These are phyloP conservation scores for Peribatodes rhomboidaria DNA, from an alignment of 2,888 invertebrate genomes.

Conservation along the genomic window DNA sequence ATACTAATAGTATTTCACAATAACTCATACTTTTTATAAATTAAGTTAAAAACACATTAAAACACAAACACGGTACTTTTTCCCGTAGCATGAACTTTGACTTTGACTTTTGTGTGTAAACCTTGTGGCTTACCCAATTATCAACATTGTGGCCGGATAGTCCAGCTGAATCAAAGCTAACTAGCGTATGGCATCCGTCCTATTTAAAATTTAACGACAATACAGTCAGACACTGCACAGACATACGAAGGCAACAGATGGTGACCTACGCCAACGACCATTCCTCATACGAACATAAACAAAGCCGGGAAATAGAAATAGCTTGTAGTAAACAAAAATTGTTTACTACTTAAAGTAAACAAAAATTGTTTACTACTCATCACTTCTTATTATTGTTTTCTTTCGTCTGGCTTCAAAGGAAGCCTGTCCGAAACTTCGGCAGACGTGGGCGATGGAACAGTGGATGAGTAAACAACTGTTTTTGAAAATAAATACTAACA, in stretches of 20 bases:
- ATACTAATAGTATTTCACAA: no score
- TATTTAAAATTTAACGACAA: slow-evolving; percentile 46
- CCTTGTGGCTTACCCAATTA: no score
- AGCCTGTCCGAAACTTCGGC: slow-evolving; percentile 23
- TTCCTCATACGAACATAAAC: slow-evolving; percentile 39
- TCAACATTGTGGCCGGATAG: slow-evolving; percentile 11
- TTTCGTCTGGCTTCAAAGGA: slow-evolving; percentile 40
- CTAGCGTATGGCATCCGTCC: slow-evolving; percentile 16
- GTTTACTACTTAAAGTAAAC: slow-evolving; percentile 68
- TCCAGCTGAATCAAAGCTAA: not conserved
- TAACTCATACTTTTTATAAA: no score
- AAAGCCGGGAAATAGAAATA: slow-evolving; percentile 51
- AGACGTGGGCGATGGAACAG: slow-evolving; percentile 19
- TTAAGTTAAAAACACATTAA: no score
- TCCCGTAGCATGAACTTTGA: no score
- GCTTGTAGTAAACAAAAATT: slow-evolving; percentile 69
- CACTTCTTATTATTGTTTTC: slow-evolving; percentile 42
- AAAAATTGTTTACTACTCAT: slow-evolving; percentile 61
- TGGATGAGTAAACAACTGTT: slow-evolving; percentile 18
- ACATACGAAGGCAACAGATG: slow-evolving; percentile 42
- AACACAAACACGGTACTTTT: no score
- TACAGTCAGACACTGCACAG: slow-evolving; percentile 45
- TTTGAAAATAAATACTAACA: slow-evolving; percentile 22
- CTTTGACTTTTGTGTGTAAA: no score
- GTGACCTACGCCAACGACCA: slow-evolving; percentile 47